Evolutionary conservation across 1,140 invertebrate genomes (phyloP).

Genomic region (Mycetomoellerius zeteki): DNA sequence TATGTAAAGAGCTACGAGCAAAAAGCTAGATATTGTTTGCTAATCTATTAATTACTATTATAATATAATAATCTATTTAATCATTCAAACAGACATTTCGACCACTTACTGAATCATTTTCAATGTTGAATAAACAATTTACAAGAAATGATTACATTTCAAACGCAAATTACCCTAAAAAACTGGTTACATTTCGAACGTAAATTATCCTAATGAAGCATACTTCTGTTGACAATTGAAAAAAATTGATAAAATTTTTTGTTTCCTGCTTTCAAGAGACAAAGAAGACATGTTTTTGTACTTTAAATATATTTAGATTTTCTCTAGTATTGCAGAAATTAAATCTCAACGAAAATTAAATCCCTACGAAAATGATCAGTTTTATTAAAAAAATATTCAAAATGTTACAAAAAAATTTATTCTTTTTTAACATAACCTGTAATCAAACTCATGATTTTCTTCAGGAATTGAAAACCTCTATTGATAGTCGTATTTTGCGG

Average conservation of each 20-base stretch:
- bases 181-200: too few species aligned
- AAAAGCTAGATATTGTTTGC: too few species aligned
- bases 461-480: neutral
- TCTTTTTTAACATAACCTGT: neutral
- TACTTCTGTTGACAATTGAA: too few species aligned
- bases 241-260: slow-evolving; percentile 1
- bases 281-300: neutral
- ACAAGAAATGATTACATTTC: too few species aligned
- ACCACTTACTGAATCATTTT: too few species aligned
- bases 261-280: neutral
- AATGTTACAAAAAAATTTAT: neutral
- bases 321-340: neutral
- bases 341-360: neutral
- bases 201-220: too few species aligned
- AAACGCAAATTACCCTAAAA: too few species aligned
- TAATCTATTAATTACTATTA: too few species aligned
- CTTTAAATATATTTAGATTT: neutral
- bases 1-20: too few species aligned
- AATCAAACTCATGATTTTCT: neutral
- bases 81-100: too few species aligned
- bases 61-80: too few species aligned
- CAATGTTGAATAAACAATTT: too few species aligned
- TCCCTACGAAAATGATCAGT: neutral
- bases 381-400: slow-evolving; percentile 17
- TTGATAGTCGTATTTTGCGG: neutral